Evolutionary conservation across 1,140 invertebrate genomes (phyloP).

Genomic region (Platyura marginata): DNA sequence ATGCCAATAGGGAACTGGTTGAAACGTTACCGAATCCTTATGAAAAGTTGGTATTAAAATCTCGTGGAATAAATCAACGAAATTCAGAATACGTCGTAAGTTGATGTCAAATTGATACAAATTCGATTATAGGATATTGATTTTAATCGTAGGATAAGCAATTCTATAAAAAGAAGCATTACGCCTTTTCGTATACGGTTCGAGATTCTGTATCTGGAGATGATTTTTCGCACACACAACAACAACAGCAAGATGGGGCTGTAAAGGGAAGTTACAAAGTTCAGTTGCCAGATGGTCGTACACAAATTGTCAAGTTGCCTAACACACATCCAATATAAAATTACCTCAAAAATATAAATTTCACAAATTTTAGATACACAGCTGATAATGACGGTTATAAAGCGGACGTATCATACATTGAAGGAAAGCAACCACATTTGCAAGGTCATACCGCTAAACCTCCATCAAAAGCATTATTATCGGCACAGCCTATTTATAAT

Average conservation of each 20-base stretch:
- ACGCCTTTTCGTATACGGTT: constrained; percentile 33
- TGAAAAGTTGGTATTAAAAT: background rate
- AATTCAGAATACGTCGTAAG: too few relatives aligned
- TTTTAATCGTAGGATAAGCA: too few relatives aligned
- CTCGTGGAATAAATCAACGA: background rate
- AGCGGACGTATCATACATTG: constrained; percentile 31
- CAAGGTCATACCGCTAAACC: background rate
- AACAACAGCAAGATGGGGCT: constrained; percentile 28
- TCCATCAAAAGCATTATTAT: background rate
- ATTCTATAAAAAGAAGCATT: constrained; percentile 29
- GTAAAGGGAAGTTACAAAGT: constrained; percentile 52
- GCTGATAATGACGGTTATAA: constrained; percentile 34
- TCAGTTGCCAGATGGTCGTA: constrained; percentile 50
- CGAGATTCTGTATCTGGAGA: constrained; percentile 31
- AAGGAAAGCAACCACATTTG: constrained; percentile 6
- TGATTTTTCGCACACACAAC: constrained; percentile 35
- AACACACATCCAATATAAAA: too few relatives aligned
- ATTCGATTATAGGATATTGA: too few relatives aligned
- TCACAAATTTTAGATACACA: constrained; percentile 26
- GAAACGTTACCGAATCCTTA: background rate
- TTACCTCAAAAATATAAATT: too few relatives aligned
- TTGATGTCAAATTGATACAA: too few relatives aligned
- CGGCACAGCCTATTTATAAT: background rate
- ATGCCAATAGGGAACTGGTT: background rate
- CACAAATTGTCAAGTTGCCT: constrained; percentile 34